These are phyloP conservation scores for Schizopygopsis malacanthus DNA, from an alignment of 2,797 vertebrate species.

Conservation along the genomic window DNA sequence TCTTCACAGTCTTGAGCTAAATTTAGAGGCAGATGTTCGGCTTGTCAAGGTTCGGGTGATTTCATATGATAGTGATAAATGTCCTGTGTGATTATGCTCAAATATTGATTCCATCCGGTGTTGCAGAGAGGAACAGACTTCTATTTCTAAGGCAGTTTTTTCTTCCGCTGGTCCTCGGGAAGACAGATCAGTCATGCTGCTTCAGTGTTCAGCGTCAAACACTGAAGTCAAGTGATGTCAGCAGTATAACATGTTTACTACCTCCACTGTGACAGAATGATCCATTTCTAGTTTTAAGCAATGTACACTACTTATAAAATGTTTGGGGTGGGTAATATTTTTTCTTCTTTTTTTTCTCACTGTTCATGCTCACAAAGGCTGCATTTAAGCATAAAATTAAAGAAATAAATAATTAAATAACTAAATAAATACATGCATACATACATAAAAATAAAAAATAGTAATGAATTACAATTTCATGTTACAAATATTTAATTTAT, in stretches of 20 bases:
- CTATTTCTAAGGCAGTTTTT: slow-evolving; percentile 46
- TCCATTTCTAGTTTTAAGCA: background rate
- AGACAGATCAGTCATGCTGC: slow-evolving; percentile 63
- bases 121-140: slow-evolving; percentile 13
- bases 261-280: background rate
- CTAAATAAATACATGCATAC: too few species aligned
- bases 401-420: too few species aligned
- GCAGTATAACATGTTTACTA: background rate
- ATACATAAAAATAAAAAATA: too few species aligned
- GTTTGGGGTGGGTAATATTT: background rate
- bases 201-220: slow-evolving; percentile 53
- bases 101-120: background rate
- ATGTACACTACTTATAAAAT: too few species aligned
- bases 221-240: slow-evolving; percentile 49
- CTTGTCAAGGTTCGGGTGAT: background rate
- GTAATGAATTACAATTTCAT: too few species aligned
- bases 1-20: slow-evolving; percentile 11
- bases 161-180: slow-evolving; percentile 22
- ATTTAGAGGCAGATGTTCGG: slow-evolving; percentile 30
- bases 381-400: background rate
- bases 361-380: background rate
- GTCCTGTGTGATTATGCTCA: slow-evolving; percentile 11
- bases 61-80: slow-evolving; percentile 26
- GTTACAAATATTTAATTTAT: too few species aligned
- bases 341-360: background rate